Evolutionary conservation across 2,113 vertebrate genomes (phyloP).

Genomic region (Tenebrosternarchus preto): DNA sequence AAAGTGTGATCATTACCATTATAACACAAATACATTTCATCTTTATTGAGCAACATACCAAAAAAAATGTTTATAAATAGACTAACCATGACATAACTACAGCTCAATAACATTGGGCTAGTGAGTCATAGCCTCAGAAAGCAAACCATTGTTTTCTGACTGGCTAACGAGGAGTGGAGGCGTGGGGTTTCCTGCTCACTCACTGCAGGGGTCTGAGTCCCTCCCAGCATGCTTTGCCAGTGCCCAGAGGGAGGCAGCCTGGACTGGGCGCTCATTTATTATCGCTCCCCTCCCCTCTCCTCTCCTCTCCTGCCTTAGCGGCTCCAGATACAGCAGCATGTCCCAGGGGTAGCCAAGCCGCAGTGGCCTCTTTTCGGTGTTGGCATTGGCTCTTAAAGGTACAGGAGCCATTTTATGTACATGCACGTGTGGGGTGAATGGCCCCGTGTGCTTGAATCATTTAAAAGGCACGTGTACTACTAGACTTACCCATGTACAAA

Average conservation of each 20-base stretch:
- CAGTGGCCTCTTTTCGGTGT: constrained; percentile 67
- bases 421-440: background rate
- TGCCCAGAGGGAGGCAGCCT: constrained; percentile 62
- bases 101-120: constrained; percentile 22
- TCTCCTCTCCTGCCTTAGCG: constrained; percentile 44
- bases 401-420: constrained; percentile 29
- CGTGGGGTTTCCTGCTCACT: constrained; percentile 57
- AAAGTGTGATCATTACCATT: background rate
- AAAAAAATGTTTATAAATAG: constrained; percentile 41
- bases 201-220: constrained; percentile 58
- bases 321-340: constrained; percentile 54
- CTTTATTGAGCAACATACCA: background rate
- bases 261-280: constrained; percentile 55
- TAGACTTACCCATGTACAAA: background rate
- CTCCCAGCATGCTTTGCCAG: constrained; percentile 68
- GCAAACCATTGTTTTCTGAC: constrained; percentile 51
- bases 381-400: constrained; percentile 61
- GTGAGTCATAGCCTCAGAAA: constrained; percentile 45
- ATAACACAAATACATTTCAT: background rate
- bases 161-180: constrained; percentile 17
- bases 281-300: constrained; percentile 49
- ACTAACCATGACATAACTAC: constrained; percentile 46
- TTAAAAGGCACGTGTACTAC: constrained; percentile 27
- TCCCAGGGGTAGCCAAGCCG: constrained; percentile 58
- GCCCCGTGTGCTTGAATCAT: constrained; percentile 40